A percentile compares a stretch with the other conserved stretches of the same genome.
Evolutionary conservation across 1,140 invertebrate species (phyloP).

Genomic region (Lepidurus couesii): DNA sequence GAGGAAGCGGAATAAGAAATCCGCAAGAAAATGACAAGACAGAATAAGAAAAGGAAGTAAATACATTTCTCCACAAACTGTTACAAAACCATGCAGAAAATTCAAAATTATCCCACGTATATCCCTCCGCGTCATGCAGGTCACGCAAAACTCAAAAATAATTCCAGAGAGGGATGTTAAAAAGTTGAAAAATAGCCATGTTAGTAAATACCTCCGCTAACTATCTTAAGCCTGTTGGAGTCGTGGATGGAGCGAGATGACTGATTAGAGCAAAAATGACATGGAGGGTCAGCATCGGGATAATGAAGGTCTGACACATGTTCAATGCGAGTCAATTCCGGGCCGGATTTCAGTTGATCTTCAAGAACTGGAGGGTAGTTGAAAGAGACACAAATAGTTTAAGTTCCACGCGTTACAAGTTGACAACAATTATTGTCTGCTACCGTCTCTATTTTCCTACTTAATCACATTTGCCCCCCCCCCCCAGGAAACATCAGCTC

Average conservation of each 20-base stretch:
- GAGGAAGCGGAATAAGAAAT: neutral
- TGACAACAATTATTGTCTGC: too few relatives aligned
- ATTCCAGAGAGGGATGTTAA: too few relatives aligned
- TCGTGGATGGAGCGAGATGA: slow-evolving; percentile 43
- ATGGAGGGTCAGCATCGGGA: slow-evolving; percentile 43
- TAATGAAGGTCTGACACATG: slow-evolving; percentile 43
- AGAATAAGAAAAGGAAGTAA: neutral
- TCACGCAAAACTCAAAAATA: too few relatives aligned
- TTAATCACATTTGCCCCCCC: too few relatives aligned
- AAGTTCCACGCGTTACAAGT: too few relatives aligned
- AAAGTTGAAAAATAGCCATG: neutral
- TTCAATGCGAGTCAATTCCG: slow-evolving; percentile 41
- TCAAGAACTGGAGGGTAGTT: slow-evolving; percentile 38
- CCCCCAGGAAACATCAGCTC: too few relatives aligned
- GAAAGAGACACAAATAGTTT: neutral
- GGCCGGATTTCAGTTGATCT: slow-evolving; percentile 40
- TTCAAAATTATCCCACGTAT: too few relatives aligned
- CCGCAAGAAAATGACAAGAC: neutral
- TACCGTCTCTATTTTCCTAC: too few relatives aligned
- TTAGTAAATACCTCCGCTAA: slow-evolving; percentile 41
- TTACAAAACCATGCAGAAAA: too few relatives aligned
- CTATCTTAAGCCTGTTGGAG: slow-evolving; percentile 42
- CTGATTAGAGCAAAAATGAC: slow-evolving; percentile 44
- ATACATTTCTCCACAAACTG: too few relatives aligned
- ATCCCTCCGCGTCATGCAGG: too few relatives aligned